Conservation (phyloP, 23 tunicate genomes). For the Clavelina lepadiformis region DNA sequence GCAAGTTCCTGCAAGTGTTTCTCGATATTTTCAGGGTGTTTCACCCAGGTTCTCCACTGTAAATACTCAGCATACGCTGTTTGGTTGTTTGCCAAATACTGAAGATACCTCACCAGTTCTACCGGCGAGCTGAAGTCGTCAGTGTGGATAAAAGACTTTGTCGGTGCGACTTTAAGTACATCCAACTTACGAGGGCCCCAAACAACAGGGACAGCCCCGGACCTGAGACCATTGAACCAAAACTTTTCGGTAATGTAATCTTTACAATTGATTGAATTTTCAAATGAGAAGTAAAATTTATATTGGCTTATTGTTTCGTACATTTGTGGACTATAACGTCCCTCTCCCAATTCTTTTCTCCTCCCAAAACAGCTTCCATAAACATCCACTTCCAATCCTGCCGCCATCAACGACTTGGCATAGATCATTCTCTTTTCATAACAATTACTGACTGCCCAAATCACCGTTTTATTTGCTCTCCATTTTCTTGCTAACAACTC, state of each 20-base stretch:
- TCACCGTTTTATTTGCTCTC: slow-evolving; percentile 55
- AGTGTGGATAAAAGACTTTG: slow-evolving; percentile 81
- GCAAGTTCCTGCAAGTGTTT: slow-evolving; percentile 36
- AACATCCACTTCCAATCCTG: slow-evolving; percentile 71
- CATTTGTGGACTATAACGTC: slow-evolving; percentile 47
- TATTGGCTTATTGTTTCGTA: slow-evolving; percentile 61
- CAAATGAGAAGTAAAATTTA: slow-evolving; percentile 88
- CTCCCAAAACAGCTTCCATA: slow-evolving; percentile 81
- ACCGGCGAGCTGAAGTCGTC: slow-evolving; percentile 49
- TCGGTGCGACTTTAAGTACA: slow-evolving; percentile 77
- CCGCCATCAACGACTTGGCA: slow-evolving; percentile 44
- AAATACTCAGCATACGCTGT: slow-evolving; percentile 79
- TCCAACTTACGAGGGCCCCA: slow-evolving; percentile 84
- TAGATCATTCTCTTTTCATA: slow-evolving; percentile 46
- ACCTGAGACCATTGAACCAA: slow-evolving; percentile 90
- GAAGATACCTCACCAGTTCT: slow-evolving; percentile 49
- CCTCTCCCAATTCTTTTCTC: slow-evolving; percentile 53
- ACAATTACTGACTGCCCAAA: slow-evolving; percentile 80
- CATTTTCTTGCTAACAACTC: slow-evolving; percentile 50
- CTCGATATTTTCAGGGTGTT: slow-evolving; percentile 57
- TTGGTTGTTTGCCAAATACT: slow-evolving; percentile 55
- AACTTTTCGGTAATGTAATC: slow-evolving; percentile 92
- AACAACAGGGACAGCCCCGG: slow-evolving; percentile 95
- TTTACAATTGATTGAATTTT: slow-evolving; percentile 77
- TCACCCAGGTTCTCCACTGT: slow-evolving; percentile 82